Evolutionary conservation across 2,113 vertebrate genomes (phyloP).

Genomic region (Hippocampus barbouri): DNA sequence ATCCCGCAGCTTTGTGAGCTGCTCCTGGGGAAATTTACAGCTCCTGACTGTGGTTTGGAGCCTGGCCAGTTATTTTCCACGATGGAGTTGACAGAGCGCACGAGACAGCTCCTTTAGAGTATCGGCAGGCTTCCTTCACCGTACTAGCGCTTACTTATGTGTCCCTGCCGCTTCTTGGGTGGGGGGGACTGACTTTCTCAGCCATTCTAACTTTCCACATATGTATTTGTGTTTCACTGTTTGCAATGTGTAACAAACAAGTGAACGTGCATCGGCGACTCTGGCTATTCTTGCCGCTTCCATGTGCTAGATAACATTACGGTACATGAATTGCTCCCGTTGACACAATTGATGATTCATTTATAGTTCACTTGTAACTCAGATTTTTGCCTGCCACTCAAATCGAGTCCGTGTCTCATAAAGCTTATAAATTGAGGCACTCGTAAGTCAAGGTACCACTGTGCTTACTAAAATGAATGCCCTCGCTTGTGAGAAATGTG

Average conservation of each 20-base stretch:
- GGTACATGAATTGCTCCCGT: no score
- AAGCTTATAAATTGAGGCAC: no score
- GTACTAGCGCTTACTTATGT: constrained; percentile 44
- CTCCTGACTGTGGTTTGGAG: constrained; percentile 52
- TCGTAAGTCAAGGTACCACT: no score
- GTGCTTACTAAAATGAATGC: no score
- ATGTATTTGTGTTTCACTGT: background rate
- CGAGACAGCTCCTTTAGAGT: constrained; percentile 41
- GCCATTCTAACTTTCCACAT: constrained; percentile 12
- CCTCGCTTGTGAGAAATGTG: no score
- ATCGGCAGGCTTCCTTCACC: constrained; percentile 25
- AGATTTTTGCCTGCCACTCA: no score
- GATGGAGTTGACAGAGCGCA: constrained; percentile 19
- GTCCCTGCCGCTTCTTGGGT: constrained; percentile 25
- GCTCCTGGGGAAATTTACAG: constrained; percentile 48
- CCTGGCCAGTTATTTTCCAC: constrained; percentile 42
- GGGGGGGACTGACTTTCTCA: constrained; percentile 36
- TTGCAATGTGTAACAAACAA: background rate
- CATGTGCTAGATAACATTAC: no score
- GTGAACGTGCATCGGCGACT: no score
- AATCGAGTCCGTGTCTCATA: no score
- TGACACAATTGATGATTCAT: no score
- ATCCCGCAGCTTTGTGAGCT: constrained; percentile 18
- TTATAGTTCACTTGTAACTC: no score
- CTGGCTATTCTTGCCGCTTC: no score